Evolutionary conservation across 2,888 invertebrate species (phyloP).

Genomic region (Ectobius pallidus): DNA sequence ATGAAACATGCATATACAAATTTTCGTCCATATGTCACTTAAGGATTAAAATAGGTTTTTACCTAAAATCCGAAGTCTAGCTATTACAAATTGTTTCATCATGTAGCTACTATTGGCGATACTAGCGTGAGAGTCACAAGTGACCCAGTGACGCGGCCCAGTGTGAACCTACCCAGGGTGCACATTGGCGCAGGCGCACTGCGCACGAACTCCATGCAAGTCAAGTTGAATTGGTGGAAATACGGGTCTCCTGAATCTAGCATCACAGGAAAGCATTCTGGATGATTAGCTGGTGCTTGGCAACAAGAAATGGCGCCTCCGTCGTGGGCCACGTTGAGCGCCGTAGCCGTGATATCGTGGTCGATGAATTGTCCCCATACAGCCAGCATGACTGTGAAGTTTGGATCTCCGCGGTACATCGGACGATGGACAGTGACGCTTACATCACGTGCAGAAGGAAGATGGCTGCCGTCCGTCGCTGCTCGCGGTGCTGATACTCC

Average conservation of each 20-base stretch:
- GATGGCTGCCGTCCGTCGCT: conserved; percentile 57
- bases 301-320: conserved; percentile 78
- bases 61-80: no score
- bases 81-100: no score
- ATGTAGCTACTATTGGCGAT: no score
- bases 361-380: conserved; percentile 90
- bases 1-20: no score
- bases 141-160: no score
- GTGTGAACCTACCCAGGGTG: conserved; percentile 68
- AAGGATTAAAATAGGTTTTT: no score
- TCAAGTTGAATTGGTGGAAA: conserved; percentile 68
- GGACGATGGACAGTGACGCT: conserved; percentile 76
- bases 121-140: no score
- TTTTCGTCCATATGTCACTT: no score
- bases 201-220: conserved; percentile 86
- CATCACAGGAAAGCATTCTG: conserved; percentile 81
- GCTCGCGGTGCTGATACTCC: conserved; percentile 69
- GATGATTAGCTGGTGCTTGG: conserved; percentile 58
- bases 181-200: conserved; percentile 81
- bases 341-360: conserved; percentile 86
- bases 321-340: conserved; percentile 68
- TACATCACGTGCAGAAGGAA: conserved; percentile 79
- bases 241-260: conserved; percentile 69
- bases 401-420: conserved; percentile 72
- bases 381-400: conserved; percentile 83